Evolutionary conservation across 2,113 vertebrate genomes (phyloP).

Genomic region (Turdus rufiventris): DNA sequence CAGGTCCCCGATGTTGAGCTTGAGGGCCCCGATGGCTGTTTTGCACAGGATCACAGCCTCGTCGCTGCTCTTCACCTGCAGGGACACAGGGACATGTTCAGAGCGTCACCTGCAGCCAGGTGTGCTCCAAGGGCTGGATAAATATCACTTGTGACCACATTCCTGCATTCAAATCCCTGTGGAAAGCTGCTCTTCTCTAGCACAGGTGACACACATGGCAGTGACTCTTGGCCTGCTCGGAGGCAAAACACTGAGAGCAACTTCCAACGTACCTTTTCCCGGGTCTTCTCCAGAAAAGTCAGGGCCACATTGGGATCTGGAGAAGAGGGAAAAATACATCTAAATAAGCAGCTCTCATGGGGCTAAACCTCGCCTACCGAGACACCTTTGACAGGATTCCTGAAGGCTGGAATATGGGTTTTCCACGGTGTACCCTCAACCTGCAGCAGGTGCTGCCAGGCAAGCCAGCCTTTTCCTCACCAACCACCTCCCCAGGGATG

Average conservation of each 20-base stretch:
- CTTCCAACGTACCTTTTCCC: conserved; percentile 82
- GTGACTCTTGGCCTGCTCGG: accelerated
- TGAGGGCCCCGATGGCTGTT: conserved; percentile 91
- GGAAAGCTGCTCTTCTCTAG: neutral
- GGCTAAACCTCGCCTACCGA: neutral
- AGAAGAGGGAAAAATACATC: neutral
- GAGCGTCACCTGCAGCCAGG: neutral
- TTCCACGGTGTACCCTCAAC: accelerated
- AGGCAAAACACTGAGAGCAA: neutral
- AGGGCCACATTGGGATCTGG: conserved; percentile 91
- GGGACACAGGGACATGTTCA: neutral
- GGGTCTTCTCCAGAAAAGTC: conserved; percentile 93
- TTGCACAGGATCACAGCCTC: conserved; percentile 95
- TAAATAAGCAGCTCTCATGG: neutral
- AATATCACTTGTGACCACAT: accelerated
- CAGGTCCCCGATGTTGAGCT: conserved; percentile 91
- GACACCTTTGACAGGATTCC: accelerated
- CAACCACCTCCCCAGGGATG: accelerated
- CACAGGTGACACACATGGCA: accelerated
- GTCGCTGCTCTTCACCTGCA: conserved; percentile 91
- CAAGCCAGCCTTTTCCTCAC: neutral
- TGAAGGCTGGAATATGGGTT: neutral
- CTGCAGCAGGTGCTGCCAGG: neutral
- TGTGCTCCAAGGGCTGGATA: neutral
- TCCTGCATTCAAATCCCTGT: neutral